phyloP scores from a whole-genome alignment of 2,113 vertebrate genomes.

The Tricholaema leucomelas region DNA sequence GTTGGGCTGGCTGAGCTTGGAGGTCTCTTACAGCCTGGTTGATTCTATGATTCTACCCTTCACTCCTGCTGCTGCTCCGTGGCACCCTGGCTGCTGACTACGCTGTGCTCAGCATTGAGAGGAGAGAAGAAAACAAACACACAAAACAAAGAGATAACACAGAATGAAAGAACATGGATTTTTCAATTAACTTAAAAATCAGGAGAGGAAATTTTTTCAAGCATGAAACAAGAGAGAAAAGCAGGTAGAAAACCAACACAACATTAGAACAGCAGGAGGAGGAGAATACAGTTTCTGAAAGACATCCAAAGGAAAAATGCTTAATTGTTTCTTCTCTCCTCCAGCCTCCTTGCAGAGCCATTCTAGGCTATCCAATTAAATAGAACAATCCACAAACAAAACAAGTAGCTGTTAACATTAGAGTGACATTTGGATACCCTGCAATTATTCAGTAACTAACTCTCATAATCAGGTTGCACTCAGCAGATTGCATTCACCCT shows the following conservation, averaged over 20 bases:
- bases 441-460: slow-evolving; percentile 22
- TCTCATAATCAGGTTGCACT: not conserved
- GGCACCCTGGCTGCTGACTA: not conserved
- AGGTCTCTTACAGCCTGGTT: too few species aligned
- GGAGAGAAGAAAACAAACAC: not conserved
- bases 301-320: not conserved
- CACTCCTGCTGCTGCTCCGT: not conserved
- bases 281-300: slow-evolving; percentile 18
- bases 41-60: too few species aligned
- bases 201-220: not conserved
- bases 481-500: slow-evolving; percentile 5
- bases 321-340: slow-evolving; percentile 39
- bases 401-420: slow-evolving; percentile 20
- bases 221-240: not conserved
- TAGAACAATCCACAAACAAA: not conserved
- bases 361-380: slow-evolving; percentile 19
- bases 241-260: not conserved
- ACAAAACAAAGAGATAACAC: too few species aligned
- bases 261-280: slow-evolving; percentile 30
- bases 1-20: too few species aligned
- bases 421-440: not conserved
- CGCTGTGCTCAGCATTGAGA: not conserved
- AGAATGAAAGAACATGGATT: not conserved
- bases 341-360: not conserved
- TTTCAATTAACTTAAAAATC: not conserved